Conservation (phyloP, 2,797 vertebrate genomes). For the Lemur catta region DNA sequence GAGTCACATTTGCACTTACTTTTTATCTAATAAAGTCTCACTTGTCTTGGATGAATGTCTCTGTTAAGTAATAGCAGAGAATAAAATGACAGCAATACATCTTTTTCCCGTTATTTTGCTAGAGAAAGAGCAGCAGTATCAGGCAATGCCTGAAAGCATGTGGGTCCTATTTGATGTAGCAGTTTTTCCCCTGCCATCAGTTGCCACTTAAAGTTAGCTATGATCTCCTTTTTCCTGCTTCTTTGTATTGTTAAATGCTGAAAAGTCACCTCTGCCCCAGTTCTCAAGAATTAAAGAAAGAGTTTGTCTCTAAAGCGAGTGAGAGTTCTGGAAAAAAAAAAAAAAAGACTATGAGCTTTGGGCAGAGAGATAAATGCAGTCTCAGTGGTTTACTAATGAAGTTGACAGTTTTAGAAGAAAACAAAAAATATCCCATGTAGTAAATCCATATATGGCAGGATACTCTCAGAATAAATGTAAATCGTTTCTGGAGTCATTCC, state of each 20-base stretch:
- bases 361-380: not conserved
- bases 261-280: not conserved
- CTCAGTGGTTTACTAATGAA: not conserved
- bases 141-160: not conserved
- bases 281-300: not conserved
- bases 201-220: not conserved
- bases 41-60: not conserved
- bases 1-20: not conserved
- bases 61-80: not conserved
- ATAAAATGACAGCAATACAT: not conserved
- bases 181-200: not conserved
- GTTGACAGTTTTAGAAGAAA: not conserved
- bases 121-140: not conserved
- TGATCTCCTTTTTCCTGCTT: not conserved
- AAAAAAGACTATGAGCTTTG: not conserved
- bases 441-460: not conserved
- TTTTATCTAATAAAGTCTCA: constrained; percentile 10
- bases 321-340: not conserved
- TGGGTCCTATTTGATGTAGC: not conserved
- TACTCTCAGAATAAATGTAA: not conserved
- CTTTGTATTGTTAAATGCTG: constrained; percentile 10
- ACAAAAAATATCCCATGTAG: not conserved
- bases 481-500: not conserved
- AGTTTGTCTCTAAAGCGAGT: not conserved
- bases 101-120: not conserved